phyloP scores from a whole-genome alignment of 2,797 vertebrate species.

The Orestias chungarensis region DNA sequence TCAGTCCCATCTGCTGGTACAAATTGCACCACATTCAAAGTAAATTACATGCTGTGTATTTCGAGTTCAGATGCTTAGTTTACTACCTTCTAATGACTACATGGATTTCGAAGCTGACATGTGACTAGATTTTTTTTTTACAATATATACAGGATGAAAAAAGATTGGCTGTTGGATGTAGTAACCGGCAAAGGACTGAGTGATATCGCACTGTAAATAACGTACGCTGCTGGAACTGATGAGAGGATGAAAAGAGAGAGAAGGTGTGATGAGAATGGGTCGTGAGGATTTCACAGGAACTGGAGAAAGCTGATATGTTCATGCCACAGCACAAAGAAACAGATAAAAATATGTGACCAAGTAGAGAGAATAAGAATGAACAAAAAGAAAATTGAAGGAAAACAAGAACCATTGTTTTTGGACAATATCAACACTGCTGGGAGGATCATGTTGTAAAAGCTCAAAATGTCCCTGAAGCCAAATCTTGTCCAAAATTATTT shows the following conservation, averaged over 20 bases:
- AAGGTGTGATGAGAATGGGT: slow-evolving; percentile 4
- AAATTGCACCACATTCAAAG: neutral
- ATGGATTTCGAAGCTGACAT: neutral
- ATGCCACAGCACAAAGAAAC: slow-evolving; percentile 3
- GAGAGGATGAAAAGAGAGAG: neutral
- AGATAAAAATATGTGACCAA: neutral
- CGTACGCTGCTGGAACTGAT: neutral
- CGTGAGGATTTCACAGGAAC: slow-evolving; percentile 8
- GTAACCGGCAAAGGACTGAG: neutral
- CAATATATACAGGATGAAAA: no score
- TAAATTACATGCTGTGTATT: neutral
- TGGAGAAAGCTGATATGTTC: neutral
- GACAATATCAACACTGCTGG: neutral
- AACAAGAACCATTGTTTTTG: neutral
- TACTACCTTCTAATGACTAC: neutral
- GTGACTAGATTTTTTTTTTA: no score
- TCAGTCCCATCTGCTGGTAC: neutral
- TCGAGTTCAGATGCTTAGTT: neutral
- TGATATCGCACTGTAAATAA: neutral
- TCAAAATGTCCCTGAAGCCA: neutral
- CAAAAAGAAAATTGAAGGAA: neutral
- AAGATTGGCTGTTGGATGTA: neutral
- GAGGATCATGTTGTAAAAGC: neutral
- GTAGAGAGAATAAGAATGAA: neutral
- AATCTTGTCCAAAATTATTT: slow-evolving; percentile 10